A percentile compares a stretch with the other conserved stretches of the same genome.
phyloP scores from a whole-genome alignment of 2,113 vertebrate genomes.

The Saimiri boliviensis region DNA sequence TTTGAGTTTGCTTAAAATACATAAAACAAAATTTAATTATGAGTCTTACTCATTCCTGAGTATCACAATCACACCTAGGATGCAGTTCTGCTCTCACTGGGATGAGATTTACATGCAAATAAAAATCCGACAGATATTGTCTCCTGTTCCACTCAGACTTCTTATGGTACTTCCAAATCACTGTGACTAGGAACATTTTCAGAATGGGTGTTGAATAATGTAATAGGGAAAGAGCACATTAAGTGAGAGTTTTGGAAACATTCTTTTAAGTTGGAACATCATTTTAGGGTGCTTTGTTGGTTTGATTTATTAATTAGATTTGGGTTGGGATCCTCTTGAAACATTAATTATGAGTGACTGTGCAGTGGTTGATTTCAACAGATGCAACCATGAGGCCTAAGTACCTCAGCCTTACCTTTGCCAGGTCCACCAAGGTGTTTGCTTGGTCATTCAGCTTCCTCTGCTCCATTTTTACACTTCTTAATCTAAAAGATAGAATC shows the following conservation, averaged over 20 bases:
- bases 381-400: fast-evolving
- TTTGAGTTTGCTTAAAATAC: background rate
- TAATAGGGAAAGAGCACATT: background rate
- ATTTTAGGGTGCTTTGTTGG: background rate
- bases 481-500: constrained; percentile 96
- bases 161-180: background rate
- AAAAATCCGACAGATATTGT: background rate
- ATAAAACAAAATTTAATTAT: background rate
- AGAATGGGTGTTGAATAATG: background rate
- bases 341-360: background rate
- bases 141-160: background rate
- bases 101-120: background rate
- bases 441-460: constrained; percentile 99
- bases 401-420: constrained; percentile 92
- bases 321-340: background rate
- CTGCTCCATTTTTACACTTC: constrained; percentile 99
- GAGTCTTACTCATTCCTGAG: background rate
- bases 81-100: background rate
- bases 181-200: background rate
- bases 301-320: background rate
- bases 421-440: constrained; percentile 99
- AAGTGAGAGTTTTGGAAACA: background rate
- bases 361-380: background rate
- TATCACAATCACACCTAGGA: background rate
- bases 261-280: background rate